Base-by-base conservation (phyloP, 2,797 vertebrate genomes). In the Enteromius thamalakanensis region DNA sequence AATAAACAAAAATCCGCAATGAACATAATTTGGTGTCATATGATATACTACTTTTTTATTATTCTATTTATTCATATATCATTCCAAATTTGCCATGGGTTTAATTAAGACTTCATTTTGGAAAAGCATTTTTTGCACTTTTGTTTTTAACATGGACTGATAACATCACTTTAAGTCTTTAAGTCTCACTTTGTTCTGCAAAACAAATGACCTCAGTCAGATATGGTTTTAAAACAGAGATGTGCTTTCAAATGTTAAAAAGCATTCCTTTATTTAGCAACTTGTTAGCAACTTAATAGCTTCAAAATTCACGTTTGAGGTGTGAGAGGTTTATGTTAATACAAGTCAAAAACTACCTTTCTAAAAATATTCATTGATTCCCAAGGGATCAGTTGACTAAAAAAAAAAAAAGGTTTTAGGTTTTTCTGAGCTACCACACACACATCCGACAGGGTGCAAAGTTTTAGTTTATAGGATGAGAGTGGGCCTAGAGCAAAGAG, bases 361-460 rank as follows among this genome's bases (percentile, higher is more conserved):
- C 11, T 42, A 69, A 42, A 42, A 45, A 45, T 3, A 62, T 15
- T 15, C 1, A 47, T 70, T 70, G 12, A 47, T 70, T 47, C 6
- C n/a, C 12, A 15, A 47, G 15, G 45, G 17, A 21, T 12, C 26
- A 10, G 11, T 4, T 47, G n/a, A 26, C 5, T 12, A 1, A 12
- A 23, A 5, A 51, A 51, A 6, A 51, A 60, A 60, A 26, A n/a
- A 58, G 4, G 4, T 51, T 74, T 74, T 34, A 21, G 49, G 19
- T 10, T 34, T 34, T 29, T 12, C 3, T 53, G 47, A 53, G 19
- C 26, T 34, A 53, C 5, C 47, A 51, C 29, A 53, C 34, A 74
- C 49, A 74, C 29, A 74, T 53, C 5, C 34, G 19, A 80, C 53
- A 11, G 68, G 26, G 53, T 60, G 51, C 51, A 71, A 60, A n/a